Base-by-base conservation (phyloP, 2,113 vertebrate genomes). In the Tenebrosternarchus preto region DNA sequence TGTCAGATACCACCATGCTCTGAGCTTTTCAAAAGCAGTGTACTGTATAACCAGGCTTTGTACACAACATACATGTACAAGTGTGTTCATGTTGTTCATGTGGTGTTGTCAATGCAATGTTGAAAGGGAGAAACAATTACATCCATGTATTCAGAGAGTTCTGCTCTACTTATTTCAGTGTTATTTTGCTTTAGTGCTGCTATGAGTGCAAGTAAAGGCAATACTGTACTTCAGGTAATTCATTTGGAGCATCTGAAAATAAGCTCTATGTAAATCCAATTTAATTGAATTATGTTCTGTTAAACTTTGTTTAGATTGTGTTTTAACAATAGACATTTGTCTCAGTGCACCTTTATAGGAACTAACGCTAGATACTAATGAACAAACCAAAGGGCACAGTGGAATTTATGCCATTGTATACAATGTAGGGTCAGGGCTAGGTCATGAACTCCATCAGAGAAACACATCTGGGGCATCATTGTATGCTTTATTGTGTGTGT, bases 401-500 rank as follows among this genome's bases (percentile, higher is more conserved):
- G 43, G 8, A 15, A 50, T 15, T 50, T 9, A 50, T 50, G 8
- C 43, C 43, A 50, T 50, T 50, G 8, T 15, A 50, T 9, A 9
- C 8, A 46, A 9, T 8, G 43, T 9, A 15, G 39, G 63, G 25
- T 66, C 19, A 11, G 3, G 24, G 43, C 33, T 29, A 74, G 70
- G 27, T 31, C 29, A 74, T 56, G 56, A 68, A 55, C 39, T 69
- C 24, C 46, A 33, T 69, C 27, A 55, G 19, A 24, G 27, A 2
- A 19, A 29, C 25, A 24, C 33, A 61, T 50, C 24, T 63, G 43
- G 12, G 29, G 59, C 25, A 56, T 5, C 56, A 17, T 31, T 59
- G n/a, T n/a, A 4, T 75, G 39, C 29, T 69, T 5, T 33, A n/a
- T 80, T 69, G 67, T 79, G 22, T 73, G 27, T 64, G 29, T 67